phyloP scores from a whole-genome alignment of 2,888 invertebrate species.

The Spilosoma lubricipeda region DNA sequence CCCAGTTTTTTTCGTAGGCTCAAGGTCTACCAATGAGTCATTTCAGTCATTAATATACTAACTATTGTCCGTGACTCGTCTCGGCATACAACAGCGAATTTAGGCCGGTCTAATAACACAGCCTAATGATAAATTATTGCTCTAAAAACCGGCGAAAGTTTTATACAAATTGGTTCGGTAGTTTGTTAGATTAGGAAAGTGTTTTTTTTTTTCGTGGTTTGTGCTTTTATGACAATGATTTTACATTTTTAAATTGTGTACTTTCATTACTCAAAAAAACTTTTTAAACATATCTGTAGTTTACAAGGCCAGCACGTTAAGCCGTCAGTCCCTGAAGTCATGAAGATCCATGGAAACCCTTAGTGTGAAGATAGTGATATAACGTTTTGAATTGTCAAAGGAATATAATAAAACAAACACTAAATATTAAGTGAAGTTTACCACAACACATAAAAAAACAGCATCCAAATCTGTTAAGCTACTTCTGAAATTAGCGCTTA shows the following conservation, averaged over 20 bases:
- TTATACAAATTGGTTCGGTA: slow-evolving; percentile 28
- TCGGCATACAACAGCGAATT: slow-evolving; percentile 1
- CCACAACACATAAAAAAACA: too few species aligned
- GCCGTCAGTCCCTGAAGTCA: too few species aligned
- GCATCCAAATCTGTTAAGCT: too few species aligned
- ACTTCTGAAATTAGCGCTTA: too few species aligned
- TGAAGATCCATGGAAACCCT: too few species aligned
- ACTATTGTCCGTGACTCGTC: slow-evolving; percentile 13
- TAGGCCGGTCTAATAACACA: slow-evolving; percentile 31
- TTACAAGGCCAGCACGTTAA: too few species aligned
- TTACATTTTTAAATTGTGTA: not conserved
- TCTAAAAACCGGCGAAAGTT: slow-evolving; percentile 36
- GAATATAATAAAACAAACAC: too few species aligned
- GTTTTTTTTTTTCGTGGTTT: slow-evolving; percentile 8
- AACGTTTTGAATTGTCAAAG: too few species aligned
- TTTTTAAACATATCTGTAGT: not conserved
- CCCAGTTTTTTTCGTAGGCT: slow-evolving; percentile 10
- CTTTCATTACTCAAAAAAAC: not conserved
- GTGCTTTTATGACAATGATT: not conserved
- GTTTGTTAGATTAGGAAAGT: slow-evolving; percentile 23
- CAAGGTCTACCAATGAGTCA: slow-evolving; percentile 8
- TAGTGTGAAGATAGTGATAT: too few species aligned
- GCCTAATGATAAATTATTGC: slow-evolving; percentile 37
- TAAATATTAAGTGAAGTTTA: too few species aligned
- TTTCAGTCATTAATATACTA: slow-evolving; percentile 14